These are phyloP conservation scores for Drosophila santomea DNA, from an alignment of 1,140 invertebrate genomes.

Conservation along the genomic window DNA sequence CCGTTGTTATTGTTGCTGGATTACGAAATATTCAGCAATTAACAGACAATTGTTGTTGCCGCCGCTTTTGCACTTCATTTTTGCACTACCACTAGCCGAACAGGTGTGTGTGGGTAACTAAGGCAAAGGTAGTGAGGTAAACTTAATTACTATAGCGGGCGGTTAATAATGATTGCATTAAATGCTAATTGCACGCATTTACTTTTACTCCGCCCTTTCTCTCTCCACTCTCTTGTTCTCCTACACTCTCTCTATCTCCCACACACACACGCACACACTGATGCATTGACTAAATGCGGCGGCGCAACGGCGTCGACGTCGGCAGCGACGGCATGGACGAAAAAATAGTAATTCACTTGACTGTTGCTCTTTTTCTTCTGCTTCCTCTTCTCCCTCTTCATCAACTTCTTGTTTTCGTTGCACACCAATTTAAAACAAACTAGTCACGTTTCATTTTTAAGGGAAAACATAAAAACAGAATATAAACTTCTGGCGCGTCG, in stretches of 20 bases:
- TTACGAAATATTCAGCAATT: constrained; percentile 75
- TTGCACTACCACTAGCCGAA: constrained; percentile 24
- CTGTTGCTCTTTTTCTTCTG: constrained; percentile 53
- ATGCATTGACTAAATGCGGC: constrained; percentile 38
- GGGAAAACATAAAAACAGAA: constrained; percentile 35
- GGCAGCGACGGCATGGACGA: constrained; percentile 59
- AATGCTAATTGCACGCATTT: constrained; percentile 78
- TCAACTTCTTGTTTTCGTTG: constrained; percentile 19
- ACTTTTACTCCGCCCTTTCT: constrained; percentile 54
- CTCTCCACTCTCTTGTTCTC: constrained; percentile 1
- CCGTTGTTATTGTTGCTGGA: constrained; percentile 46
- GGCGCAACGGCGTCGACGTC: constrained; percentile 52
- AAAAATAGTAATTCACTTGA: constrained; percentile 68
- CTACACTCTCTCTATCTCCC: constrained; percentile 11
- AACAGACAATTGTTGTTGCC: constrained; percentile 64
- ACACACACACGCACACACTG: constrained; percentile 10
- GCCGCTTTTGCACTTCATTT: constrained; percentile 36
- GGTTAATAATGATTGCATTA: constrained; percentile 66
- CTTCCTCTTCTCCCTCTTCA: constrained; percentile 32
- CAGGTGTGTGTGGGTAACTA: constrained; percentile 10
- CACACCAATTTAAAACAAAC: constrained; percentile 77
- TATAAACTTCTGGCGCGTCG: constrained; percentile 2
- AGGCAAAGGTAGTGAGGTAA: not conserved
- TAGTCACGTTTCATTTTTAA: constrained; percentile 67
- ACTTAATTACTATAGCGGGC: constrained; percentile 44